Percentiles rank a stretch among this genome's conserved stretches.
Evolutionary conservation across 2,113 vertebrate genomes (phyloP).

Genomic region (Condylura cristata): DNA sequence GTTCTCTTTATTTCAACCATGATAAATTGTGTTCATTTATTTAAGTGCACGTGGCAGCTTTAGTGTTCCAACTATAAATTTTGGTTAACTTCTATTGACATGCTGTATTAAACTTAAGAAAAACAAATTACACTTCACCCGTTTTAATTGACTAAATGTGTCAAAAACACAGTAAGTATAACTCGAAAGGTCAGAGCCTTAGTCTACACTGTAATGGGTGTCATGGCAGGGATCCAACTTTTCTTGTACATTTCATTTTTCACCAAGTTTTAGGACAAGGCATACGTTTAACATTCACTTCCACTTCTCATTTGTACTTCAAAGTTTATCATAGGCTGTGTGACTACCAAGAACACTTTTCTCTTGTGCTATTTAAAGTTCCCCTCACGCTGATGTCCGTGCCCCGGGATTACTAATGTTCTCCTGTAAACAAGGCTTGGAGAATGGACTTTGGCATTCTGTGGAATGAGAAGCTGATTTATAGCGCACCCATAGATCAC

Average conservation of each 20-base stretch:
- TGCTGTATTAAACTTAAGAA: conserved; percentile 90
- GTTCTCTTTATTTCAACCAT: conserved; percentile 90
- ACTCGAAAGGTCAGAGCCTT: conserved; percentile 87
- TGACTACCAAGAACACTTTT: conserved; percentile 77
- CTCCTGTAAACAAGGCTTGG: conserved; percentile 75
- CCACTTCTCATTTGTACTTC: conserved; percentile 86
- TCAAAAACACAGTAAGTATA: conserved; percentile 91
- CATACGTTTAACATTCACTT: conserved; percentile 84
- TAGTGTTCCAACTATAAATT: conserved; percentile 95
- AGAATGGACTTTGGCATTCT: conserved; percentile 71
- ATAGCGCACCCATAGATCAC: conserved; percentile 72
- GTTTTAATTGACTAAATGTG: conserved; percentile 93
- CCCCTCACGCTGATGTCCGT: conserved; percentile 47
- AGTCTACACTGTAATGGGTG: conserved; percentile 92
- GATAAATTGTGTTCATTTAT: conserved; percentile 93
- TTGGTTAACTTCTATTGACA: conserved; percentile 92
- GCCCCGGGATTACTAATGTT: conserved; percentile 77
- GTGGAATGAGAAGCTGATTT: conserved; percentile 74
- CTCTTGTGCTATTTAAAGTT: conserved; percentile 76
- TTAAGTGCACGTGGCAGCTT: conserved; percentile 93
- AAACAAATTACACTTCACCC: conserved; percentile 93
- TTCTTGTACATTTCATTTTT: conserved; percentile 88
- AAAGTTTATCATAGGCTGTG: conserved; percentile 64
- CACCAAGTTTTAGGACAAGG: conserved; percentile 85
- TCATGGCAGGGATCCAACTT: conserved; percentile 91